A percentile compares a stretch with the other conserved stretches of the same genome.
Evolutionary conservation across 2,888 invertebrate genomes (phyloP).

Genomic region (Geophilus truncorum): DNA sequence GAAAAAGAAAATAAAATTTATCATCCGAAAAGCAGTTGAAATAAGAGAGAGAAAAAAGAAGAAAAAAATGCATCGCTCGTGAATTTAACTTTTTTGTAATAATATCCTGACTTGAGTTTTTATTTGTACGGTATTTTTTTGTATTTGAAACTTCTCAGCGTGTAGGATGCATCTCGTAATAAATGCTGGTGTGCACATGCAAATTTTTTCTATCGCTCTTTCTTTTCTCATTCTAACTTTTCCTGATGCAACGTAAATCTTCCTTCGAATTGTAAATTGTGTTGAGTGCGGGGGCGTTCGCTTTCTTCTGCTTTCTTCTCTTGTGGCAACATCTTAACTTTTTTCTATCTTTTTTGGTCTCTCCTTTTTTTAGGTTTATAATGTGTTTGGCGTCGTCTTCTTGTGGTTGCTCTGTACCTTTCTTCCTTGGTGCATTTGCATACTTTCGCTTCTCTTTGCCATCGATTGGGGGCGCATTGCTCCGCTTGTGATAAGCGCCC

Average conservation of each 20-base stretch:
- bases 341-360: slow-evolving; percentile 1
- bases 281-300: slow-evolving; percentile 8
- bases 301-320: slow-evolving; percentile 4
- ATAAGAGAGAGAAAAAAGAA: not conserved
- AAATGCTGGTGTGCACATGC: slow-evolving; percentile 22
- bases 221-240: slow-evolving; percentile 23
- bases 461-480: slow-evolving; percentile 35
- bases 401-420: slow-evolving; percentile 12
- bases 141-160: not conserved
- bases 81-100: not conserved
- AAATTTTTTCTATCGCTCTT: slow-evolving; percentile 25
- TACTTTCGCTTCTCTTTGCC: slow-evolving; percentile 31
- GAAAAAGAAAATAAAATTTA: not conserved
- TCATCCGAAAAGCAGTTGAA: not conserved
- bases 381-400: slow-evolving; percentile 30
- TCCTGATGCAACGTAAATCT: slow-evolving; percentile 27
- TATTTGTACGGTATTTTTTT: not conserved
- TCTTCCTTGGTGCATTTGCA: slow-evolving; percentile 32
- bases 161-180: slow-evolving; percentile 18
- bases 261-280: slow-evolving; percentile 27
- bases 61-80: not conserved
- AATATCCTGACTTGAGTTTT: not conserved
- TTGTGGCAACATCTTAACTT: slow-evolving; percentile 5
- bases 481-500: slow-evolving; percentile 34
- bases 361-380: slow-evolving; percentile 22